Evolutionary conservation across 2,113 vertebrate species (phyloP).

Genomic region (Onychorhynchus coronatus): DNA sequence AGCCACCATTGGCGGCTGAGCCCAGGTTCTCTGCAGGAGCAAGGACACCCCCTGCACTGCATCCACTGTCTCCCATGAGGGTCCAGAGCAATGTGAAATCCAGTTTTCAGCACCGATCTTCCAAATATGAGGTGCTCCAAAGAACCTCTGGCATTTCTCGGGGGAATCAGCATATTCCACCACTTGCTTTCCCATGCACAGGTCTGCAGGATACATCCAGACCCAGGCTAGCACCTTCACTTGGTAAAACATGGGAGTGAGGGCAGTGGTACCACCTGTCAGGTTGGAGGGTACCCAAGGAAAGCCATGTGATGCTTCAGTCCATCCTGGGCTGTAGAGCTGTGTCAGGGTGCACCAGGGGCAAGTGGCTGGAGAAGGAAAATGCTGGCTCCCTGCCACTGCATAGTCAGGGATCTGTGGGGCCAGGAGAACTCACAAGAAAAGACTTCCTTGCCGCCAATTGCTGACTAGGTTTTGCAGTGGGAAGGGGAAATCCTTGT

Average conservation of each 20-base stretch:
- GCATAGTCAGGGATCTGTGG: not conserved
- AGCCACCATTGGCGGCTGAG: fast-evolving
- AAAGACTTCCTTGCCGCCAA: not conserved
- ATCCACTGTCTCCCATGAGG: not conserved
- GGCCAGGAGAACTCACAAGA: not conserved
- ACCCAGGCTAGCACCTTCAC: not conserved
- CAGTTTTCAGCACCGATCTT: not conserved
- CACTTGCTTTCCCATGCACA: fast-evolving
- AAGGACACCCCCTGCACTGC: not conserved
- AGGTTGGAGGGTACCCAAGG: not conserved
- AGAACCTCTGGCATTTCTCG: not conserved
- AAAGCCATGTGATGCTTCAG: not conserved
- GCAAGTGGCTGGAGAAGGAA: not conserved
- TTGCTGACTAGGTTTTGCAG: not conserved
- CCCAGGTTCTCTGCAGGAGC: not conserved
- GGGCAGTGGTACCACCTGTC: not conserved
- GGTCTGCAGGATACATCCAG: not conserved
- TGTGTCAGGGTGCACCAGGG: not conserved
- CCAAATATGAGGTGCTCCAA: not conserved
- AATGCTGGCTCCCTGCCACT: not conserved
- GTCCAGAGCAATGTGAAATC: not conserved
- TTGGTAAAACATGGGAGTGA: not conserved
- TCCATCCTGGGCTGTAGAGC: not conserved
- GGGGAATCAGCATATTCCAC: not conserved
- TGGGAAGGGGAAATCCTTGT: not conserved